phyloP scores from a whole-genome alignment of 2,113 vertebrate species.

The Tachuris rubrigastra region DNA sequence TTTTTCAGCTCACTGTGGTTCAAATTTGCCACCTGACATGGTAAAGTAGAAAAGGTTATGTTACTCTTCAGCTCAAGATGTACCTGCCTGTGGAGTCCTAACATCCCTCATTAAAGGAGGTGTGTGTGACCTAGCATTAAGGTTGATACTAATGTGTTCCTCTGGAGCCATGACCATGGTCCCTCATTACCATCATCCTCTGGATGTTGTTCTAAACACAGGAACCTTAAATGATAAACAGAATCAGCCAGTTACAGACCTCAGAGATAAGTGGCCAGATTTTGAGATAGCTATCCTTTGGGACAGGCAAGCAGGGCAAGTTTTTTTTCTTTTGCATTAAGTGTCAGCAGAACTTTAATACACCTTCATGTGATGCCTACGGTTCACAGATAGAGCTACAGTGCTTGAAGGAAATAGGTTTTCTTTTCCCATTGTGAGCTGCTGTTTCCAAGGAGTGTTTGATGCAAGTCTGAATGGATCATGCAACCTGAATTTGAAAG shows the following conservation, averaged over 20 bases:
- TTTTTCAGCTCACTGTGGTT: conserved; percentile 8
- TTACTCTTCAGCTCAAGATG: conserved; percentile 3
- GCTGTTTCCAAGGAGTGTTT: neutral
- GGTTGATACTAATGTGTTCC: neutral
- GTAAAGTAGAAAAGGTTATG: conserved; percentile 43
- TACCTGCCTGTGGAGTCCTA: conserved; percentile 32
- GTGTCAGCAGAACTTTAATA: neutral
- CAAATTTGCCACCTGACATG: conserved; percentile 54
- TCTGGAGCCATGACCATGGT: neutral
- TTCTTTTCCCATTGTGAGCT: neutral
- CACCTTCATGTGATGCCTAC: neutral
- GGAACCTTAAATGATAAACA: conserved; percentile 3
- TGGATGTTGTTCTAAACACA: neutral
- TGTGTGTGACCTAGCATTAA: neutral
- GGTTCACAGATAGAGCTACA: neutral
- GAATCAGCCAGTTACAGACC: neutral
- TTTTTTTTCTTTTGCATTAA: neutral
- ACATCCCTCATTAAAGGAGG: conserved; percentile 26
- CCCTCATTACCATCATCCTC: conserved; percentile 12
- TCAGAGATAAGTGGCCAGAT: neutral
- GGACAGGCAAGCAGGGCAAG: neutral
- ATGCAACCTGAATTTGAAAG: conserved; percentile 38
- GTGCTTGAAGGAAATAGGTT: conserved; percentile 24
- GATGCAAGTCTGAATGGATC: neutral
- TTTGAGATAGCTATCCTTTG: neutral